phyloP scores from a whole-genome alignment of 1,140 invertebrate genomes.

The Rhopalosiphum padi region DNA sequence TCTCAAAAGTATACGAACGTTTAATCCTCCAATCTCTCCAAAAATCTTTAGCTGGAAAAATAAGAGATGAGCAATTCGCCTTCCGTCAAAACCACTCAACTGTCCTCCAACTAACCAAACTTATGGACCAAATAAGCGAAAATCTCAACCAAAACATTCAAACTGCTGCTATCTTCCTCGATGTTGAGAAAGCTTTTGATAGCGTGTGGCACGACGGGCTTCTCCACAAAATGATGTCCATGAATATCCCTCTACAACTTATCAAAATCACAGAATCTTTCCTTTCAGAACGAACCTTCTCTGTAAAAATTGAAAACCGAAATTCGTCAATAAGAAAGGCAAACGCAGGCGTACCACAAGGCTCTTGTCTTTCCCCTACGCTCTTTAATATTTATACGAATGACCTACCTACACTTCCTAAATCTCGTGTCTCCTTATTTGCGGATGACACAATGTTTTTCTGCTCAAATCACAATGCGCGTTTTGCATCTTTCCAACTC shows the following conservation, averaged over 20 bases:
- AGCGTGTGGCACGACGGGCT: not conserved
- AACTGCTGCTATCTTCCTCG: not conserved
- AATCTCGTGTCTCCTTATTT: not conserved
- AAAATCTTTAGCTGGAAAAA: not conserved
- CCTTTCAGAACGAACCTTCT: too few species aligned
- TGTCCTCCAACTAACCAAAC: not conserved
- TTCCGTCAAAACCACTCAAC: not conserved
- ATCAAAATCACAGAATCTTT: not conserved
- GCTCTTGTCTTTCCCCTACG: conserved; percentile 12
- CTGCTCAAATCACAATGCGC: not conserved
- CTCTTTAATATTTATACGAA: not conserved
- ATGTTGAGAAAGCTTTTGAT: not conserved
- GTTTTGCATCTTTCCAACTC: not conserved
- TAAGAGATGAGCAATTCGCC: not conserved
- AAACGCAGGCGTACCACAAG: not conserved
- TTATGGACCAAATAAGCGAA: not conserved
- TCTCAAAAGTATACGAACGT: not conserved
- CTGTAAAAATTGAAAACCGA: not conserved
- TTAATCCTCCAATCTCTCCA: not conserved
- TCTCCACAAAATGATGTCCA: not conserved
- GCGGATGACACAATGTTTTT: not conserved
- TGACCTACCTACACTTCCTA: not conserved
- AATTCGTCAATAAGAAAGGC: not conserved
- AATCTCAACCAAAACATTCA: not conserved
- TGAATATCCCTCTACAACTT: not conserved